A percentile compares a stretch with the other conserved stretches of the same genome.
Evolutionary conservation across 2,113 vertebrate genomes (phyloP).

Genomic region (Nesogale talazaci): DNA sequence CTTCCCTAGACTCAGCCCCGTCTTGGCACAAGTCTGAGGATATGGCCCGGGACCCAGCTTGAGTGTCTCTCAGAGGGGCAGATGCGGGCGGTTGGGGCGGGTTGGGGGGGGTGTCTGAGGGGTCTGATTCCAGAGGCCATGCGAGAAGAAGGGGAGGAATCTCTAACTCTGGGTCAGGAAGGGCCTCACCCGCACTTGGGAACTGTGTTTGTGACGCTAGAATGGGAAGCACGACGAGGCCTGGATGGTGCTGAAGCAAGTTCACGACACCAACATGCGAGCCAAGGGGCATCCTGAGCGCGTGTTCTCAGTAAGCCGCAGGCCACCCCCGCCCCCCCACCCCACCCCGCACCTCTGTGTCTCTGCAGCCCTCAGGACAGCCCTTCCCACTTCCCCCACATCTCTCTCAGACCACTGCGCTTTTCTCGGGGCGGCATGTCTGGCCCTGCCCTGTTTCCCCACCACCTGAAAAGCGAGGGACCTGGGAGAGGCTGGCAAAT

Average conservation of each 20-base stretch:
- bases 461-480: background rate
- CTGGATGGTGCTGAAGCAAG: constrained; percentile 99
- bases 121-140: constrained; percentile 73
- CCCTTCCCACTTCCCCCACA: background rate
- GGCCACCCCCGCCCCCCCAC: background rate
- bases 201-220: constrained; percentile 82
- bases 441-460: background rate
- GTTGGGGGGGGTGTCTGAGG: fast-evolving
- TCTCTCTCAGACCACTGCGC: background rate
- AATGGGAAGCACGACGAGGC: constrained; percentile 98
- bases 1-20: background rate
- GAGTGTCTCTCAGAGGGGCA: background rate
- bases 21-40: background rate
- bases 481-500: background rate
- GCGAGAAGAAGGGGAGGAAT: background rate
- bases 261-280: constrained; percentile 99
- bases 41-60: background rate
- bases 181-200: background rate
- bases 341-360: background rate
- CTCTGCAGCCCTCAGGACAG: background rate
- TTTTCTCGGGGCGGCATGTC: background rate
- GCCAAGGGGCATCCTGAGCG: constrained; percentile 97
- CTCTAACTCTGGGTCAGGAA: background rate
- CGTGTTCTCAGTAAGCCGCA: constrained; percentile 94
- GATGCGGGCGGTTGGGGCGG: background rate